Conservation (phyloP, 2,797 vertebrate genomes). For the Petrocephalus sullivani region DNA sequence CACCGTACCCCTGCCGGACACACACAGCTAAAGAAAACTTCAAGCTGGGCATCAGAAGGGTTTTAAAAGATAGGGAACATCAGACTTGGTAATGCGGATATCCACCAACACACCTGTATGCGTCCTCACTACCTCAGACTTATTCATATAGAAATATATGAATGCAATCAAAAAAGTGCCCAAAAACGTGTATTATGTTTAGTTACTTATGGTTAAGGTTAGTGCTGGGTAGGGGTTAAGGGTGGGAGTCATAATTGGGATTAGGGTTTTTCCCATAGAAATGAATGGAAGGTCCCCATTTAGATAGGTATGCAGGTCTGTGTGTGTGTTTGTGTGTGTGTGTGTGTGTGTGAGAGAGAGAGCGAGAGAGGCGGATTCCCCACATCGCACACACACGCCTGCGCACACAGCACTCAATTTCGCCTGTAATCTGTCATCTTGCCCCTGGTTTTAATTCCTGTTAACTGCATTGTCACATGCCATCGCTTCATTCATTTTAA, state of each 20-base stretch:
- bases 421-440: conserved; percentile 70
- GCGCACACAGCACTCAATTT: conserved; percentile 48
- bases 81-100: neutral
- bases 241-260: too few species aligned
- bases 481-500: conserved; percentile 69
- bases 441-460: conserved; percentile 75
- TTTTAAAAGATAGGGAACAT: neutral
- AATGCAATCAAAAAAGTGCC: too few species aligned
- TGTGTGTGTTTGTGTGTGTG: too few species aligned
- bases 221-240: too few species aligned
- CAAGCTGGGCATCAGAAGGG: neutral
- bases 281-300: too few species aligned
- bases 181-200: too few species aligned
- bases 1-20: neutral
- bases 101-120: neutral
- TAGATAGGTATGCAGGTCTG: neutral
- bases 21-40: neutral
- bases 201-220: too few species aligned
- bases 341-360: neutral
- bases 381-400: conserved; percentile 28
- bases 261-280: too few species aligned
- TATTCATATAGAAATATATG: too few species aligned
- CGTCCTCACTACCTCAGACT: too few species aligned
- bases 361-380: neutral
- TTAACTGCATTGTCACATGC: conserved; percentile 71